Conservation (phyloP, 2,888 invertebrate genomes). For the Erannis defoliaria region DNA sequence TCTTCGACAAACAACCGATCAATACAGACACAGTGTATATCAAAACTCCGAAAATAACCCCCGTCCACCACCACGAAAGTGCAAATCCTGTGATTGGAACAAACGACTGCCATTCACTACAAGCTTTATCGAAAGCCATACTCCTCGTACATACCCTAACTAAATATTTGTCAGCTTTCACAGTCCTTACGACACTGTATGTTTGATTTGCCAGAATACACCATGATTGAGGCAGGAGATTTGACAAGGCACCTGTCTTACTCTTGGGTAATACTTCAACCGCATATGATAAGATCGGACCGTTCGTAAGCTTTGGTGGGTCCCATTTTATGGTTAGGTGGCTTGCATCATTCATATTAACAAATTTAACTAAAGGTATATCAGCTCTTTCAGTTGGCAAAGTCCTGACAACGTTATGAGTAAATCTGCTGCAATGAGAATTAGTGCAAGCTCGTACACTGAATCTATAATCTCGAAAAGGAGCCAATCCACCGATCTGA, state of each 20-base stretch:
- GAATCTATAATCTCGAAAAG: conserved; percentile 76
- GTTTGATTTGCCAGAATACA: conserved; percentile 61
- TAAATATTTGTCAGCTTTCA: conserved; percentile 54
- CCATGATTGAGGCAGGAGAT: conserved; percentile 61
- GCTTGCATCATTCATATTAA: conserved; percentile 54
- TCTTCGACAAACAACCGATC: conserved; percentile 55
- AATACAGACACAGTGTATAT: conserved; percentile 57
- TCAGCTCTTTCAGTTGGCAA: conserved; percentile 63
- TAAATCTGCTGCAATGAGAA: conserved; percentile 67
- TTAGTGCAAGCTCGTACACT: conserved; percentile 69
- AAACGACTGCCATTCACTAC: conserved; percentile 49
- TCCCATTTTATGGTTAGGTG: conserved; percentile 67
- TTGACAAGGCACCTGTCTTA: conserved; percentile 49
- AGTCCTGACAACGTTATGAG: conserved; percentile 69
- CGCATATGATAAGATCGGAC: conserved; percentile 71
- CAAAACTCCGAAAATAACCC: conserved; percentile 61
- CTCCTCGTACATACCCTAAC: conserved; percentile 55
- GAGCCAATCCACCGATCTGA: conserved; percentile 68
- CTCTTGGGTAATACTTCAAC: conserved; percentile 68
- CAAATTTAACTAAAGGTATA: conserved; percentile 55
- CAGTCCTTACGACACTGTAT: conserved; percentile 50
- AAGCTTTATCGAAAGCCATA: conserved; percentile 49
- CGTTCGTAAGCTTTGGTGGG: conserved; percentile 69
- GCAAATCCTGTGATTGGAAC: conserved; percentile 36
- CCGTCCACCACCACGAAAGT: conserved; percentile 60